Conservation (phyloP, 2,888 invertebrate species). For the Lasioglossum lativentre region DNA sequence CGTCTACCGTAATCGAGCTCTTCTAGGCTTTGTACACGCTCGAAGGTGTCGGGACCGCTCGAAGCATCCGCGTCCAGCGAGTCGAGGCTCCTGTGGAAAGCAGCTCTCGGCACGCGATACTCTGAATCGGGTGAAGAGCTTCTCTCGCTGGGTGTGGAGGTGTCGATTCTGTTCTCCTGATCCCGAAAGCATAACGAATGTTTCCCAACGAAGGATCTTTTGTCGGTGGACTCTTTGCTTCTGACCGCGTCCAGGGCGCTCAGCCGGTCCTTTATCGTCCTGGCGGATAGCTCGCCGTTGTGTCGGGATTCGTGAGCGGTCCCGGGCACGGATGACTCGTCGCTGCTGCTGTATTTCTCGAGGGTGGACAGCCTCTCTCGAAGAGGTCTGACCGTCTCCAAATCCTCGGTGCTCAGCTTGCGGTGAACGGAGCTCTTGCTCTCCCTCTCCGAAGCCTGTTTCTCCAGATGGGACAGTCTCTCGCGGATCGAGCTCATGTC, state of each 20-base stretch:
- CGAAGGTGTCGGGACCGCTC: constrained; percentile 86
- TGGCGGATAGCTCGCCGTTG: constrained; percentile 73
- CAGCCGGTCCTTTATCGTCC: constrained; percentile 85
- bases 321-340: constrained; percentile 66
- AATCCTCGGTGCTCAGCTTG: constrained; percentile 73
- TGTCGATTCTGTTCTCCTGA: constrained; percentile 74
- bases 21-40: constrained; percentile 88
- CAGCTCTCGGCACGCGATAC: constrained; percentile 78
- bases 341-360: constrained; percentile 76
- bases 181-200: constrained; percentile 76
- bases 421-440: constrained; percentile 69
- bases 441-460: constrained; percentile 81
- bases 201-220: constrained; percentile 74
- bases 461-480: constrained; percentile 88
- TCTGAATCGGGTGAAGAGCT: constrained; percentile 83
- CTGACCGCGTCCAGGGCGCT: constrained; percentile 86
- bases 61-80: constrained; percentile 87
- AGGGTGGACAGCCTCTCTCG: constrained; percentile 78
- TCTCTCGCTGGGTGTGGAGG: constrained; percentile 81
- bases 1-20: constrained; percentile 86
- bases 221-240: constrained; percentile 83
- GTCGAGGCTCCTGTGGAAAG: constrained; percentile 88
- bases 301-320: constrained; percentile 63
- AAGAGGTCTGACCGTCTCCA: constrained; percentile 77
- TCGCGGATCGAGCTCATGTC: constrained; percentile 89